phyloP scores from a whole-genome alignment of 2,797 vertebrate species.

The Staurois parvus region DNA sequence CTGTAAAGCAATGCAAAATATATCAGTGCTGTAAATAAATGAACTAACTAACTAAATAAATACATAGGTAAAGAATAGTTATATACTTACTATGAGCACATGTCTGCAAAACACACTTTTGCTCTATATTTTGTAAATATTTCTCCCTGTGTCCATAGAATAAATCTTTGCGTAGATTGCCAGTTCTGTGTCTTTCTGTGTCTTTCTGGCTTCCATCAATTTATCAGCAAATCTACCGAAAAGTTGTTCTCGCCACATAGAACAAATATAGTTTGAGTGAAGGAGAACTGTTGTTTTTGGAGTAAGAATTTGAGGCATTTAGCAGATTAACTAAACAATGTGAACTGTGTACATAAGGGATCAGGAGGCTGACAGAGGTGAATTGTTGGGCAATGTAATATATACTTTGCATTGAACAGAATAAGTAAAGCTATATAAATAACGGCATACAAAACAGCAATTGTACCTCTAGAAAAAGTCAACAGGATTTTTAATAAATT shows the following conservation, averaged over 20 bases:
- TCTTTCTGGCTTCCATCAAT: not conserved
- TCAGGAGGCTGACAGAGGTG: constrained; percentile 48
- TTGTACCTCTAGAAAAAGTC: not conserved
- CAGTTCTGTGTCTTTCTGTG: not conserved
- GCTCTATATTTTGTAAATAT: not conserved
- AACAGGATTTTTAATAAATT: not conserved
- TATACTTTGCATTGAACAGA: constrained; percentile 1
- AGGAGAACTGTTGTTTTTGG: constrained; percentile 24
- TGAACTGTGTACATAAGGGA: constrained; percentile 36
- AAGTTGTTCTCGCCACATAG: not conserved
- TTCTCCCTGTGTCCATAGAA: not conserved
- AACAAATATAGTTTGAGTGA: not conserved
- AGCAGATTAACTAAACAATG: constrained; percentile 31
- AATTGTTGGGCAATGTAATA: constrained; percentile 53
- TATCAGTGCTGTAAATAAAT: not conserved
- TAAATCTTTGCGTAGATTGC: not conserved
- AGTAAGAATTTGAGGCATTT: constrained; percentile 52
- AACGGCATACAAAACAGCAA: not conserved
- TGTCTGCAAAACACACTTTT: not conserved
- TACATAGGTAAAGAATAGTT: not conserved
- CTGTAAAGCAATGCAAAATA: not conserved
- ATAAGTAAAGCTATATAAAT: constrained; percentile 9
- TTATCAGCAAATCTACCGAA: not conserved
- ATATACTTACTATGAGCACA: too few species aligned
- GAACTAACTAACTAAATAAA: too few species aligned